A percentile compares a stretch with the other conserved stretches of the same genome.
These are phyloP conservation scores for Erannis defoliaria DNA, from an alignment of 2,888 invertebrate genomes.

Conservation along the genomic window DNA sequence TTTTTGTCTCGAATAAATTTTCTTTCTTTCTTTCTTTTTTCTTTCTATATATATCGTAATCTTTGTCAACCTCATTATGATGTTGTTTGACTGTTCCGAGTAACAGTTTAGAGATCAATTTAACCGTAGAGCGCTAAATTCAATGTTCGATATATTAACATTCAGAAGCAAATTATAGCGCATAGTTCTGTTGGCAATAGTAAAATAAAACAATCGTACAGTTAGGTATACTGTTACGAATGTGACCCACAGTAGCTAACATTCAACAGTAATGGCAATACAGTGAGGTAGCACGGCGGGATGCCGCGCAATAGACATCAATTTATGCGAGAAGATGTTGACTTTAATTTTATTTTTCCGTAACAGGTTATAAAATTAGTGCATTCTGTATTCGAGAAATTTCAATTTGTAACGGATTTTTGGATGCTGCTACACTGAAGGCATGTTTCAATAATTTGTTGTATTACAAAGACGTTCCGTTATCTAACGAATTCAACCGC, in stretches of 20 bases:
- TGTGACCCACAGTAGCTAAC: slow-evolving; percentile 29
- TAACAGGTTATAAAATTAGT: slow-evolving; percentile 20
- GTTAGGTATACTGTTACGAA: slow-evolving; percentile 19
- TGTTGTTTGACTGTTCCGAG: no score
- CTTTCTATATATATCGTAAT: no score
- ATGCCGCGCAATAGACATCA: slow-evolving; percentile 13
- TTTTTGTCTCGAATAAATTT: no score
- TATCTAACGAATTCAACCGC: no score
- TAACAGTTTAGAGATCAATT: no score
- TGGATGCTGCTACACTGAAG: neutral
- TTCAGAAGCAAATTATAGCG: neutral
- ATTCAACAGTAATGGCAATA: slow-evolving; percentile 25
- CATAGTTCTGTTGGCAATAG: neutral
- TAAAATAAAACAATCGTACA: slow-evolving; percentile 23
- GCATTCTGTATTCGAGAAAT: slow-evolving; percentile 17
- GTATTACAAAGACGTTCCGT: no score
- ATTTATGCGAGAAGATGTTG: slow-evolving; percentile 10
- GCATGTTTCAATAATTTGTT: neutral
- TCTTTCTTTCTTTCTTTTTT: no score
- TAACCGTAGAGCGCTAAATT: no score
- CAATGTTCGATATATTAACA: no score
- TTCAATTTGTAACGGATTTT: slow-evolving; percentile 25
- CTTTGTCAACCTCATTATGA: no score
- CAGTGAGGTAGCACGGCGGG: slow-evolving; percentile 23
- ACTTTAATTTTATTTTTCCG: slow-evolving; percentile 24